These are phyloP conservation scores for Drosophila trapezifrons DNA, from an alignment of 1,140 invertebrate species.

Conservation along the genomic window DNA sequence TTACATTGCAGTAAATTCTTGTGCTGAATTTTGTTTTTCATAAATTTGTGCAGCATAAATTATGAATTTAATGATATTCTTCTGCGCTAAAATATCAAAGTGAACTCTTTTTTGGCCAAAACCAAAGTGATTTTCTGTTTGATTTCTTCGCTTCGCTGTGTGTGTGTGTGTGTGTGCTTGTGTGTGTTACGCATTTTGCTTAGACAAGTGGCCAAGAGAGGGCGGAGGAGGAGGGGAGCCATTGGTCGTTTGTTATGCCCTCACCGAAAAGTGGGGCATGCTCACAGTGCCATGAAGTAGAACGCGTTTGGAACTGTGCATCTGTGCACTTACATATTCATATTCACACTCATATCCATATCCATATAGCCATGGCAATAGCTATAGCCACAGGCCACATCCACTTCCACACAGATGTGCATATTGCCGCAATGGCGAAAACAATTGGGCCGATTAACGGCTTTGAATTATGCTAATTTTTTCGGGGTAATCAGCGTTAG, in stretches of 20 bases:
- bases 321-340: conserved; percentile 39
- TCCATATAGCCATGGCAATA: not conserved
- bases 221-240: conserved; percentile 7
- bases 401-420: conserved; percentile 20
- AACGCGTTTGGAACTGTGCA: conserved; percentile 44
- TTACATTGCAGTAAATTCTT: conserved; percentile 30
- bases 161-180: conserved; percentile 31
- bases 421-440: conserved; percentile 11
- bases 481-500: conserved; percentile 17
- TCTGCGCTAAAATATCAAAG: conserved; percentile 37
- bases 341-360: conserved; percentile 14
- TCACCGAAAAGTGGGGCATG: conserved; percentile 50
- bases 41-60: conserved; percentile 23
- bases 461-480: conserved; percentile 43
- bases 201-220: conserved; percentile 40
- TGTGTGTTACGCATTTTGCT: conserved; percentile 43
- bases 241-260: conserved; percentile 51
- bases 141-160: conserved; percentile 24
- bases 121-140: conserved; percentile 31
- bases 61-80: conserved; percentile 17
- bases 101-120: conserved; percentile 20
- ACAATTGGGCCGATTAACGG: conserved; percentile 49
- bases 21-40: conserved; percentile 17
- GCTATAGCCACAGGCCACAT: conserved; percentile 5
- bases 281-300: conserved; percentile 52